These are phyloP conservation scores for Pachydiplax longipennis DNA, from an alignment of 2,888 invertebrate genomes.

Conservation along the genomic window DNA sequence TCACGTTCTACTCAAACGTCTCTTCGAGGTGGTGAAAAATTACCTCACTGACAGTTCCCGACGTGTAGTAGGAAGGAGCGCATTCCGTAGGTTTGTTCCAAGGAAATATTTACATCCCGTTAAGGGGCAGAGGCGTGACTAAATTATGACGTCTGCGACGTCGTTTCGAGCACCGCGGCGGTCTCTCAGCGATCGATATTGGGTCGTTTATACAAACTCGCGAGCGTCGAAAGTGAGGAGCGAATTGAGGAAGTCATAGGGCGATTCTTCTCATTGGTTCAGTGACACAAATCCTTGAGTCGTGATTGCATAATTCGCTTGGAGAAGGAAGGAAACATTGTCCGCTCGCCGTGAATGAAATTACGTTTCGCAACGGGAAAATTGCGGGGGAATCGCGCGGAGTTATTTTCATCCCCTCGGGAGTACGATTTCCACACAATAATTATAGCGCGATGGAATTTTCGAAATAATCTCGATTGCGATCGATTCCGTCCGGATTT, in stretches of 20 bases:
- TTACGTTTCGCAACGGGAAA: background rate
- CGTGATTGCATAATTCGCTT: background rate
- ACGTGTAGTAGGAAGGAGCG: background rate
- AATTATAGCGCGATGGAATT: too few relatives aligned
- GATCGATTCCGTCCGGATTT: too few relatives aligned
- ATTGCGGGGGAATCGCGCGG: background rate
- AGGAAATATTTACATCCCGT: background rate
- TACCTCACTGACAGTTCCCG: background rate
- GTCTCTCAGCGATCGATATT: background rate
- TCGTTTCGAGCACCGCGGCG: background rate
- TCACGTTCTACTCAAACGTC: too few relatives aligned
- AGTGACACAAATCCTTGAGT: background rate
- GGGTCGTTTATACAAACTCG: background rate
- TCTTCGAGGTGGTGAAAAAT: background rate
- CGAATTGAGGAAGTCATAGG: background rate
- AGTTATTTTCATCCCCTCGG: too few relatives aligned
- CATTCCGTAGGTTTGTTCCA: background rate
- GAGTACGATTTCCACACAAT: too few relatives aligned
- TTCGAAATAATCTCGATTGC: too few relatives aligned
- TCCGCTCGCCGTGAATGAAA: background rate
- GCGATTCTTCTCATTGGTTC: background rate
- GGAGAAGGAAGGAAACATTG: background rate
- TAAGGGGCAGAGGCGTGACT: background rate
- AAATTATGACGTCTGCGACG: background rate
- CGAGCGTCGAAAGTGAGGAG: background rate